Evolutionary conservation across 2,113 vertebrate species (phyloP), one percentile per base, ranked within the genome.

Genomic region (Pelmatolapia mariae): DNA sequence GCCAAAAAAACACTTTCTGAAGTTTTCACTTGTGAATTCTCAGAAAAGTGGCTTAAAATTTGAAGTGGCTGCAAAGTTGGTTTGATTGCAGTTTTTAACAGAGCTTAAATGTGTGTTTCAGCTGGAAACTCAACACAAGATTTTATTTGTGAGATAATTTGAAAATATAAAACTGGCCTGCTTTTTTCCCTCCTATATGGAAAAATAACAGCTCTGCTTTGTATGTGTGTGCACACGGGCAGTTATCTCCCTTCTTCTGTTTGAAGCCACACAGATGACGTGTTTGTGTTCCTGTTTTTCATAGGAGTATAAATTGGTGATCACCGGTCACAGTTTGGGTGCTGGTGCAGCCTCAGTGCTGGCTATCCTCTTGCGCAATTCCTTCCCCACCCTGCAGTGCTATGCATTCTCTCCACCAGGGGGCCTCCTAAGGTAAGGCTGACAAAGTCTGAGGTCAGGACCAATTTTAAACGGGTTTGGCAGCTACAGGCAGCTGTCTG

Each of bases 321-420:
- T 99, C 50, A 97, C 98, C 6, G 99, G 99, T n/a, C 99, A 99
- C 96, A 99, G 99, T 89, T 95, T 99, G 91, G 99, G 99, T 0
- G 99, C 97, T 0, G 99, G 99, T 10, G 96, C 98, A 0, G 98
- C 98, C 0, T 94, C 98, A 0, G 68, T 99, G 52, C 81, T 99
- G 79, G 96, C 98, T 0, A 91, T 98, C 79, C 96, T 98, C 82
- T 95, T 99, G 82, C 96, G 94, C 80, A 95, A 87, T 12, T 84
- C 97, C 24, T 98, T 97, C 93, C 98, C 97, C 13, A 96, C 92
- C 0, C 93, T 99, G 45, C 94, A 93, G 78, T 99, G 98, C 66
- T 99, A 98, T 0, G 96, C 98, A 3, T 99, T 99, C 94, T 98
- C 98, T 87, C 99, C 99, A 71, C 99, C 99, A 94, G 96, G 98